Evolutionary conservation across 92 coral and sea anemone species (phyloP).

Genomic region (Blastomussa wellsi): DNA sequence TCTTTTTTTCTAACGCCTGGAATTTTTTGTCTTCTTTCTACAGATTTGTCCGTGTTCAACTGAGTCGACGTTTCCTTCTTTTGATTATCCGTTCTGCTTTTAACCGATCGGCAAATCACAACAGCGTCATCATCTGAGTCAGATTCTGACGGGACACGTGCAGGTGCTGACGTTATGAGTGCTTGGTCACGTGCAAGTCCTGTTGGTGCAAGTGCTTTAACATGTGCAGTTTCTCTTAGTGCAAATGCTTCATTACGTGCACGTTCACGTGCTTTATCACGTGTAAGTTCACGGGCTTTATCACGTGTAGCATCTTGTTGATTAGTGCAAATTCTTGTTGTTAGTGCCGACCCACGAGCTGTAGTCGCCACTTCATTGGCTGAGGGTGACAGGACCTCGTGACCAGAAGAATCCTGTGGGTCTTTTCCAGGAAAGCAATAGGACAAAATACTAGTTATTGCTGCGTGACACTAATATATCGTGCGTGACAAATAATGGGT

Average conservation of each 20-base stretch:
- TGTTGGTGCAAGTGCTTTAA: slow-evolving; percentile 9
- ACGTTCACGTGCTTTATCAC: background rate
- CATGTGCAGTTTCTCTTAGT: no score
- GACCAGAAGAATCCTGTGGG: background rate
- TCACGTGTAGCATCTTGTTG: no score
- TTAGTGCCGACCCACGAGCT: background rate
- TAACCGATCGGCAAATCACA: slow-evolving; percentile 68
- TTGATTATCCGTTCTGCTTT: slow-evolving; percentile 5
- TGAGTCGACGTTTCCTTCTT: background rate
- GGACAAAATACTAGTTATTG: slow-evolving; percentile 11
- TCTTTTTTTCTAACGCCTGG: slow-evolving; percentile 6
- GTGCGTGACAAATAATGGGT: slow-evolving; percentile 4
- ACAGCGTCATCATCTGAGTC: slow-evolving; percentile 83
- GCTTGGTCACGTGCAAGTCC: background rate
- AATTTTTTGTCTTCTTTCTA: slow-evolving; percentile 6
- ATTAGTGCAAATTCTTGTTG: no score
- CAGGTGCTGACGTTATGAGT: slow-evolving; percentile 11
- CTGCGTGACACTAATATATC: background rate
- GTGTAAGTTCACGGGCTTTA: background rate
- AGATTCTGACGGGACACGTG: slow-evolving; percentile 54
- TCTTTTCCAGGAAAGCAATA: slow-evolving; percentile 11
- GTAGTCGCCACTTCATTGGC: background rate
- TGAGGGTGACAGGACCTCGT: background rate
- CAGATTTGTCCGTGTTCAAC: background rate
- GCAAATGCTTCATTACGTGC: background rate